phyloP scores from a whole-genome alignment of 2,888 invertebrate genomes.

The Drosophila buzzatii region DNA sequence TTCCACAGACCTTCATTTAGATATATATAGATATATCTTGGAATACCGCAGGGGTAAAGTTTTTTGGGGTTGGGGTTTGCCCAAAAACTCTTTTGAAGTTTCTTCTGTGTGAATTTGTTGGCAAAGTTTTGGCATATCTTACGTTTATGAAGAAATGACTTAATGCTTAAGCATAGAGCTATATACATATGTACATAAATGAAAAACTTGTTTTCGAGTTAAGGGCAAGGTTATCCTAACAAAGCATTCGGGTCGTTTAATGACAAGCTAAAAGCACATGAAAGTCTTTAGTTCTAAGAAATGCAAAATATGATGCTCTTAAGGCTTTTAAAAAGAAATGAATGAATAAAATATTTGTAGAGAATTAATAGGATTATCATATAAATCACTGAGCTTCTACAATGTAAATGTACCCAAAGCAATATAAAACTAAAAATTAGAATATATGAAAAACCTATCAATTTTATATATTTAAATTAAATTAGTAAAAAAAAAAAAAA shows the following conservation, averaged over 20 bases:
- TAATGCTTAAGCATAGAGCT: conserved; percentile 6
- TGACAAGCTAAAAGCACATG: not conserved
- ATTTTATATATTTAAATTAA: no score
- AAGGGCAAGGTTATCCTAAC: conserved; percentile 5
- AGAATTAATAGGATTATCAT: not conserved
- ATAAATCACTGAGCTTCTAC: not conserved
- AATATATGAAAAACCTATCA: no score
- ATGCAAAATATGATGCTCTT: not conserved
- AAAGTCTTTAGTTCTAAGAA: not conserved
- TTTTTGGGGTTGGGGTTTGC: conserved; percentile 39
- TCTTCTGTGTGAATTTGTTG: conserved; percentile 29
- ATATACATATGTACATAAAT: not conserved
- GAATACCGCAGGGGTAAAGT: conserved; percentile 18
- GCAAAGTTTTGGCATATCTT: conserved; percentile 17
- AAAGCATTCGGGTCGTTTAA: not conserved
- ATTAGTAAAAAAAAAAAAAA: no score
- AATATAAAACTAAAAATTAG: no score
- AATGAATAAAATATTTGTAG: not conserved
- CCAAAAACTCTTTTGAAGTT: conserved; percentile 64
- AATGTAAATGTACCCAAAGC: not conserved
- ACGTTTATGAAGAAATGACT: conserved; percentile 10
- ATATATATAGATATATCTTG: not conserved
- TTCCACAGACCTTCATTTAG: not conserved
- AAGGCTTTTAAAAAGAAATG: not conserved
- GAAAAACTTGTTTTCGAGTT: conserved; percentile 4